These are phyloP conservation scores for Battus philenor DNA, from an alignment of 1,140 invertebrate genomes.

Conservation along the genomic window DNA sequence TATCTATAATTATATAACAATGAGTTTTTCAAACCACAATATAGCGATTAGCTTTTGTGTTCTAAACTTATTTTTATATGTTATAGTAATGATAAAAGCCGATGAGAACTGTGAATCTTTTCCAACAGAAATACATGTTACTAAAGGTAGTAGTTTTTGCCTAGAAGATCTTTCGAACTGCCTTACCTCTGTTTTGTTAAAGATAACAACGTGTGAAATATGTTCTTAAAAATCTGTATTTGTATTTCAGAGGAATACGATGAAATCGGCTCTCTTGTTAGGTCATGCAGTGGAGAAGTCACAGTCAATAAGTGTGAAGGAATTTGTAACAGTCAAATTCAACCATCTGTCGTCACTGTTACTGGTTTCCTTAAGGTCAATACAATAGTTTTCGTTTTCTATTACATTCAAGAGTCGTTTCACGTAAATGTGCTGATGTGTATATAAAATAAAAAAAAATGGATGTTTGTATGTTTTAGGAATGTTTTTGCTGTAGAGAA, in stretches of 20 bases:
- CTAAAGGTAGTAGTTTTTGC: constrained; percentile 42
- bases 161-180: not conserved
- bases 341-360: constrained; percentile 90
- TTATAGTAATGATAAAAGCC: constrained; percentile 31
- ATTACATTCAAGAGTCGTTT: no score
- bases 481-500: constrained; percentile 94
- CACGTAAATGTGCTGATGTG: no score
- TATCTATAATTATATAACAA: not conserved
- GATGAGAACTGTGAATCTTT: constrained; percentile 62
- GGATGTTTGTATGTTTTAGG: constrained; percentile 77
- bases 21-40: not conserved
- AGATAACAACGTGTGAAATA: not conserved
- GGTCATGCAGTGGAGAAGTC: constrained; percentile 92
- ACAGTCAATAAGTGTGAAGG: constrained; percentile 93
- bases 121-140: constrained; percentile 60
- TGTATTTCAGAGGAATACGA: constrained; percentile 88
- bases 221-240: constrained; percentile 1
- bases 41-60: constrained; percentile 12
- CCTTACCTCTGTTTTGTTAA: no score
- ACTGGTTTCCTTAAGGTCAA: constrained; percentile 94
- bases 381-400: constrained; percentile 44
- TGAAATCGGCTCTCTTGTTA: constrained; percentile 84
- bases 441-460: no score
- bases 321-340: constrained; percentile 91
- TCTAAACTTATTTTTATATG: constrained; percentile 25